Conservation (phyloP, 2,113 vertebrate species). For the Urocitellus parryii region DNA sequence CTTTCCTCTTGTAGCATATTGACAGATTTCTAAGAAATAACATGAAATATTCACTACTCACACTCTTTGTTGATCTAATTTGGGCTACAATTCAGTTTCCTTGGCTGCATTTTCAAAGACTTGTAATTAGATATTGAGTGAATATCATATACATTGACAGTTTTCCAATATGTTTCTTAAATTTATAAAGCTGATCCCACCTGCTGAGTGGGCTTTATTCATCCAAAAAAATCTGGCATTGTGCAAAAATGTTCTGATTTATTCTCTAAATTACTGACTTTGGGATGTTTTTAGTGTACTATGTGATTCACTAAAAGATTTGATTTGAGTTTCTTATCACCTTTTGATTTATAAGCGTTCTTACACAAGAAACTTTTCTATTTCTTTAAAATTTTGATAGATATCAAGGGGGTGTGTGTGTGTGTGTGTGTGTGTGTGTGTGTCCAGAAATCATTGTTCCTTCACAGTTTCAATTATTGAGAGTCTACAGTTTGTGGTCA, state of each 20-base stretch:
- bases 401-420: neutral
- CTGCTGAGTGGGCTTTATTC: neutral
- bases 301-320: neutral
- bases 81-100: slow-evolving; percentile 33
- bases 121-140: slow-evolving; percentile 23
- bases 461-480: slow-evolving; percentile 30
- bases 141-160: slow-evolving; percentile 31
- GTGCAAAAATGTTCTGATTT: neutral
- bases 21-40: slow-evolving; percentile 35
- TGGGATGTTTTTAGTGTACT: neutral
- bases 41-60: slow-evolving; percentile 38
- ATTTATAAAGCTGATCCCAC: neutral
- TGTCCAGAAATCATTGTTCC: neutral
- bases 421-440: neutral
- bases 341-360: neutral
- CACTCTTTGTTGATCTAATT: neutral
- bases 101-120: slow-evolving; percentile 44
- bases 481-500: neutral
- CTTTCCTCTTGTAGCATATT: neutral
- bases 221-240: neutral
- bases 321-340: neutral
- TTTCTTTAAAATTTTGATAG: slow-evolving; percentile 2
- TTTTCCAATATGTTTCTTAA: slow-evolving; percentile 31
- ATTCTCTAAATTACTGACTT: neutral
- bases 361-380: neutral